Conservation (phyloP, 2,888 invertebrate species). For the Brassicogethes aeneus region DNA sequence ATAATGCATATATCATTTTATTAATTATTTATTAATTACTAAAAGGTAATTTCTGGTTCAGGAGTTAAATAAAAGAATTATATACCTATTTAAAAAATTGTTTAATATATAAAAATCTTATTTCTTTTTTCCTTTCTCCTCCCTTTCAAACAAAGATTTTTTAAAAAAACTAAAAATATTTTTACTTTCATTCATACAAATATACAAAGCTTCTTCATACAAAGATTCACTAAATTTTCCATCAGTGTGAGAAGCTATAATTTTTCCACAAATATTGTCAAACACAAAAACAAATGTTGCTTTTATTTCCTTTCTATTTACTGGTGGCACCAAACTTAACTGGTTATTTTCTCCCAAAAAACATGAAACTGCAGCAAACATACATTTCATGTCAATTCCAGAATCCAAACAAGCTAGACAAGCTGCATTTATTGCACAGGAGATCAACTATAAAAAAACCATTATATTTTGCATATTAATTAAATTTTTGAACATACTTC, state of each 20-base stretch:
- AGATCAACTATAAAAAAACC: constrained; percentile 52
- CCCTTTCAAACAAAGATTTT: constrained; percentile 41
- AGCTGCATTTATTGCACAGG: constrained; percentile 73
- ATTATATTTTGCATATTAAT: constrained; percentile 1
- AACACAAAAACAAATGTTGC: constrained; percentile 68
- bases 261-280: constrained; percentile 51
- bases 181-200: constrained; percentile 57
- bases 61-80: too few species aligned
- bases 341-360: constrained; percentile 52
- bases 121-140: constrained; percentile 25
- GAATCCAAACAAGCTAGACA: constrained; percentile 77
- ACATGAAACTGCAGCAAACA: constrained; percentile 72
- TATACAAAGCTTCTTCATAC: constrained; percentile 55
- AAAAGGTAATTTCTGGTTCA: too few species aligned
- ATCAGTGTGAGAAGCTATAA: constrained; percentile 58
- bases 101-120: constrained; percentile 25
- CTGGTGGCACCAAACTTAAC: constrained; percentile 35
- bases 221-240: constrained; percentile 60
- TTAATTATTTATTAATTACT: too few species aligned
- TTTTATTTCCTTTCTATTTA: constrained; percentile 41
- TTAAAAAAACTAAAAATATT: constrained; percentile 67
- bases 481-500: constrained; percentile 46
- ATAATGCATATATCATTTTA: too few species aligned
- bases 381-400: constrained; percentile 73
- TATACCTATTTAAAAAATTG: too few species aligned